Percentiles rank a stretch among this genome's conserved stretches.
Evolutionary conservation across 2,888 invertebrate genomes (phyloP).

Genomic region (Ecdyonurus torrentis): DNA sequence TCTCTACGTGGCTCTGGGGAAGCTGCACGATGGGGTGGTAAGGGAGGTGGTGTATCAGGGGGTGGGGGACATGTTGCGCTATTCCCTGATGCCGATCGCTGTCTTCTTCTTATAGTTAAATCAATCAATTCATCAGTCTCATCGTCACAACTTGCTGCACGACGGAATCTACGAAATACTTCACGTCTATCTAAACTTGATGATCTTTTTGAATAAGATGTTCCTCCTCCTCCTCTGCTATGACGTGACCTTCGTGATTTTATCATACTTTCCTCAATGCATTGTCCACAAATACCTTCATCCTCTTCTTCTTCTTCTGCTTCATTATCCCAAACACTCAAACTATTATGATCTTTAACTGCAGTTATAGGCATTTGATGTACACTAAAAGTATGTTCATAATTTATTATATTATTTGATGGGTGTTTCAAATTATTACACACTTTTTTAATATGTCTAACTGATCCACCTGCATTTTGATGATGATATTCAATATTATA

Average conservation of each 20-base stretch:
- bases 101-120: constrained; percentile 8
- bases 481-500: background rate
- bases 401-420: background rate
- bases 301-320: background rate
- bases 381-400: background rate
- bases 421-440: background rate
- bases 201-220: constrained; percentile 30
- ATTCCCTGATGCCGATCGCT: constrained; percentile 10
- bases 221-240: background rate
- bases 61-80: constrained; percentile 17
- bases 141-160: background rate
- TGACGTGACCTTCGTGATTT: background rate
- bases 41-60: constrained; percentile 29
- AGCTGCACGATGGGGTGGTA: constrained; percentile 27
- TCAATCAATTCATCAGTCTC: background rate
- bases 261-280: background rate
- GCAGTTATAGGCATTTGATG: background rate
- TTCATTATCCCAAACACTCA: background rate
- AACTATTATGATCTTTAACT: background rate
- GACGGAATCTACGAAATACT: constrained; percentile 26
- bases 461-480: background rate
- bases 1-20: constrained; percentile 20
- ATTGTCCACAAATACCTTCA: background rate
- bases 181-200: constrained; percentile 37
- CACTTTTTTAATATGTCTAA: background rate